Conservation (phyloP, 2,888 invertebrate genomes). For the Piscicola geometra region DNA sequence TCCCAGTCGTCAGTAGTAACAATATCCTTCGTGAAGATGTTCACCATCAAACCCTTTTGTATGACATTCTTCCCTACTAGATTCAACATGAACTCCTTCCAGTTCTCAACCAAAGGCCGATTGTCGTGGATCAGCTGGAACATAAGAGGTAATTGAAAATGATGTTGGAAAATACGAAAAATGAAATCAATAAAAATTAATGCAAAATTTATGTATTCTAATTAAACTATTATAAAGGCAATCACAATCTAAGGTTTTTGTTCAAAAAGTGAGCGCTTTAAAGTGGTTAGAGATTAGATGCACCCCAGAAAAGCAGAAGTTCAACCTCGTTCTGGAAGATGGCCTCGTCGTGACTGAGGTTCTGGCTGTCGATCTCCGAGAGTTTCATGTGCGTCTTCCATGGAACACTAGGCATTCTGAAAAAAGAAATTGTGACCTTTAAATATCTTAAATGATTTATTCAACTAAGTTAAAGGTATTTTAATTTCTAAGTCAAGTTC, state of each 20-base stretch:
- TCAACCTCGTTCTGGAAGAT: constrained; percentile 22
- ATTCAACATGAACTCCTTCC: constrained; percentile 23
- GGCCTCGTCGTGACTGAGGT: constrained; percentile 27
- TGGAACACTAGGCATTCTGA: constrained; percentile 28
- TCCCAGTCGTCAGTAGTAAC: constrained; percentile 18
- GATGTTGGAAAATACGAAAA: background rate
- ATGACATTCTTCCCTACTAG: constrained; percentile 10
- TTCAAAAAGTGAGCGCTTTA: no score
- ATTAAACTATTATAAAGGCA: no score
- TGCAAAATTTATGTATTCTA: background rate
- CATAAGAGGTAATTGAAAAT: background rate
- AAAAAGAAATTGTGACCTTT: background rate
- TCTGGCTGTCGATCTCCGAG: constrained; percentile 16
- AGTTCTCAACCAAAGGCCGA: constrained; percentile 16
- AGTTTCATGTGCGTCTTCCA: background rate
- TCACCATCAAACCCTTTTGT: constrained; percentile 25
- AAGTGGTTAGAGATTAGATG: no score
- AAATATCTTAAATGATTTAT: background rate
- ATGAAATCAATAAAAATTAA: no score
- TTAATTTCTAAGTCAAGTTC: background rate
- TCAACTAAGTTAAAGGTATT: background rate
- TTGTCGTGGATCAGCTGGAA: constrained; percentile 30
- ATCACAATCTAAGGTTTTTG: no score
- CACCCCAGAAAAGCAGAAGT: background rate
- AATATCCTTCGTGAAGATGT: constrained; percentile 18